Evolutionary conservation across 2,113 vertebrate species (phyloP).

Genomic region (Gracilinanus agilis): DNA sequence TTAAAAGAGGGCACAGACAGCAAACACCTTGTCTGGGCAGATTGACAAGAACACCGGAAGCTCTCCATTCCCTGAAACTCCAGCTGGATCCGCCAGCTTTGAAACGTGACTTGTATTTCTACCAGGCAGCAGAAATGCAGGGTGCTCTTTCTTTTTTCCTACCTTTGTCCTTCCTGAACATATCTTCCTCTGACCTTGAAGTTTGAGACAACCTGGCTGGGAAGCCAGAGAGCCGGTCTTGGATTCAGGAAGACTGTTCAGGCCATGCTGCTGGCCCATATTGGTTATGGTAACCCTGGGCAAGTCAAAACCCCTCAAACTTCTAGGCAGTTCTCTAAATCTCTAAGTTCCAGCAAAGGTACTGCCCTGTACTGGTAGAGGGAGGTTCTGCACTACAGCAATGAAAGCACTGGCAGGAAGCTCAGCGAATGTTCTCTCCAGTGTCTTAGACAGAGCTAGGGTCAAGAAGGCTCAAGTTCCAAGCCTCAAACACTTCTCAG

Average conservation of each 20-base stretch:
- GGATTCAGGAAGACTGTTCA: neutral
- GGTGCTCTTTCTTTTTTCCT: neutral
- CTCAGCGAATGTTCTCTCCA: neutral
- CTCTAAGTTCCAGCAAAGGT: neutral
- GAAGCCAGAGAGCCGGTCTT: neutral
- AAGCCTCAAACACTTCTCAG: neutral
- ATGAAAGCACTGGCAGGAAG: neutral
- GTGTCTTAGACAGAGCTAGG: neutral
- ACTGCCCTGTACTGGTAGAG: neutral
- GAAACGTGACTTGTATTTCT: neutral
- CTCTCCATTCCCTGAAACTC: neutral
- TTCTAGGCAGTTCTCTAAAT: neutral
- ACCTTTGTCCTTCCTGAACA: neutral
- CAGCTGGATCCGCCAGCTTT: neutral
- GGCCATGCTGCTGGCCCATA: neutral
- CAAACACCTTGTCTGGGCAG: neutral
- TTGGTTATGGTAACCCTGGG: neutral
- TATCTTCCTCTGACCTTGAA: neutral
- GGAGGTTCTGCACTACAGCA: neutral
- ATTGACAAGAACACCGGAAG: neutral
- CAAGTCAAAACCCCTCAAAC: neutral
- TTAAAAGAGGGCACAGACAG: neutral
- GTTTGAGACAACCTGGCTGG: neutral
- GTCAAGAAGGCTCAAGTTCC: neutral
- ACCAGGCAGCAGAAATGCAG: neutral